Base-by-base conservation (phyloP, 1,140 invertebrate species). In the Diplogasteroides magnus region DNA sequence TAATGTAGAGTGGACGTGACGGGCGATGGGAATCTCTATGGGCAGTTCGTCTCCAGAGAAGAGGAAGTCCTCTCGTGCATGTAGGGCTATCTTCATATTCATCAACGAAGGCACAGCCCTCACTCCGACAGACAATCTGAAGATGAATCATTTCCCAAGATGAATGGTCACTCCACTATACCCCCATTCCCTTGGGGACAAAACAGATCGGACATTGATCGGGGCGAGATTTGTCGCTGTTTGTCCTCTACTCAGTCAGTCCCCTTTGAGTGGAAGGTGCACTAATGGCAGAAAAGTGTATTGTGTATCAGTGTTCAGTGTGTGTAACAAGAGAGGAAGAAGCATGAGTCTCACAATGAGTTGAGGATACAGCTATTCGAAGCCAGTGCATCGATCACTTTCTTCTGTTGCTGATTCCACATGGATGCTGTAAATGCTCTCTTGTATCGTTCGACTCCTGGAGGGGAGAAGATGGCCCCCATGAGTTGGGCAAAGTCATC, bases 1-100 rank as follows among this genome's bases (percentile, higher is more conserved):
- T 85, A 98, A 98, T 74, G 97, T 91, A 26, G 93, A 97, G 85
- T 98, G 95, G 84, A 93, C 56, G 0, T 6, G 23, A 23, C 48
- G 25, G 23, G 59, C 26, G 29, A 57, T 19, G 27, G 2, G 27
- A 2, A 64, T 28, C 19, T 29, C 55, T 2, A 71, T 31, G 2
- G 69, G 69, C 1, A 71, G 58, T 61, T 71, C 69, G 23, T 57
- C 64, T 13, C 31, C n/a, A 15, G 64, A 26, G 32, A 65, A 65
- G 31, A 65, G 31, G 32, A 48, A 37, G 25, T 65, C 64, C 19
- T 32, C 25, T 26, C 64, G 6, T 13, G 3, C 25, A 23, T 60
- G 13, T 23, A 65, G 2, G 14, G 14, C 29, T 55, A 37, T 32
- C 31, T 55, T 32, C 3, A 65, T 65, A 3, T 55, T 19, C 31